Evolutionary conservation across 2,797 vertebrate species (phyloP).

Genomic region (Masticophis lateralis): DNA sequence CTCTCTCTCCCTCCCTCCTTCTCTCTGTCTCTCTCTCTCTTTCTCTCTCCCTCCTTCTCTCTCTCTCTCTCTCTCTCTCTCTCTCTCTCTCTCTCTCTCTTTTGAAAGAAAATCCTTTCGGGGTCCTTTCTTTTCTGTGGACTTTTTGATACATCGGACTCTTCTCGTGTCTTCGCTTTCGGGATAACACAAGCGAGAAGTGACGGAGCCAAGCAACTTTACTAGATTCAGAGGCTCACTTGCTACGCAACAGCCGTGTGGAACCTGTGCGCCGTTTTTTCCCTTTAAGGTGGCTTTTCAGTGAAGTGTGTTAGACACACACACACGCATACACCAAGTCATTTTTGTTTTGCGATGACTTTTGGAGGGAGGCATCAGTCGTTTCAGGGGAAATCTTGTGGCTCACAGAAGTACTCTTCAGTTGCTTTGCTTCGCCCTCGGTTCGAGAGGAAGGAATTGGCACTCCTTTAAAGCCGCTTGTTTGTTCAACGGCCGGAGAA

Average conservation of each 20-base stretch:
- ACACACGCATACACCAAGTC: constrained; percentile 56
- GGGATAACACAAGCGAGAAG: constrained; percentile 62
- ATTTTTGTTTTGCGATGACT: constrained; percentile 77
- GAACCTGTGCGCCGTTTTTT: constrained; percentile 75
- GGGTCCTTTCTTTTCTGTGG: constrained; percentile 79
- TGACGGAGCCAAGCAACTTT: constrained; percentile 56
- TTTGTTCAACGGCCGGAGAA: constrained; percentile 72
- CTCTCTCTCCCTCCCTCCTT: constrained; percentile 36
- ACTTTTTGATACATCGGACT: constrained; percentile 80
- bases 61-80: constrained; percentile 69
- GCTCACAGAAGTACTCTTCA: constrained; percentile 76
- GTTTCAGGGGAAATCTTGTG: constrained; percentile 72
- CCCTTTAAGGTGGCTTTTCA: constrained; percentile 80
- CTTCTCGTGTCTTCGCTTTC: constrained; percentile 77
- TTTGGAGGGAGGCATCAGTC: constrained; percentile 76
- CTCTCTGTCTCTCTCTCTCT: background rate
- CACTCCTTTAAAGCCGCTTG: constrained; percentile 74
- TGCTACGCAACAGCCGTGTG: constrained; percentile 74
- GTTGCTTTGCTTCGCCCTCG: constrained; percentile 73
- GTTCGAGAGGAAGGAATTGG: constrained; percentile 73
- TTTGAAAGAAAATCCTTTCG: constrained; percentile 77
- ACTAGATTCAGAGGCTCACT: constrained; percentile 74
- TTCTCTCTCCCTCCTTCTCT: constrained; percentile 60
- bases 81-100: constrained; percentile 77
- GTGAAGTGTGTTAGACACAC: constrained; percentile 74